Evolutionary conservation across 2,797 vertebrate species (phyloP).

Genomic region (Acrocephalus scirpaceus): DNA sequence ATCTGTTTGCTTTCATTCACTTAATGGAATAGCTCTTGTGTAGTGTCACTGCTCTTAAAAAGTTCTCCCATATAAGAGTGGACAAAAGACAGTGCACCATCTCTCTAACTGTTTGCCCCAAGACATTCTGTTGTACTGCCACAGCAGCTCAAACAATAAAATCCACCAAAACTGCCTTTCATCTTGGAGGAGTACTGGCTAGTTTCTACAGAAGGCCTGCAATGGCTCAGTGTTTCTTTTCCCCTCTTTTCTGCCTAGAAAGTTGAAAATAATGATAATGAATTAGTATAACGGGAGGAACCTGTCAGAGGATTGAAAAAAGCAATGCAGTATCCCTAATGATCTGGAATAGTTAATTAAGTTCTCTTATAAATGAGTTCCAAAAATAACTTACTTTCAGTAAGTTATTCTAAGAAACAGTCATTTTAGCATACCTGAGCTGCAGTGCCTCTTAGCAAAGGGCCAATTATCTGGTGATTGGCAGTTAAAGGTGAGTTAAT

Average conservation of each 20-base stretch:
- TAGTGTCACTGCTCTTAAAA: neutral
- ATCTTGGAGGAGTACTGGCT: conserved; percentile 5
- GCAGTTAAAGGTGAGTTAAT: conserved; percentile 64
- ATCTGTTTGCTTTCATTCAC: neutral
- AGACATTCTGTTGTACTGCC: neutral
- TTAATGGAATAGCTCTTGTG: neutral
- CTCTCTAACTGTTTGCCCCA: neutral
- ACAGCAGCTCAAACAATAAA: conserved; percentile 33
- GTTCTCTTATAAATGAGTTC: conserved; percentile 49
- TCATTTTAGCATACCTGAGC: conserved; percentile 54
- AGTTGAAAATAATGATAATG: conserved; percentile 65
- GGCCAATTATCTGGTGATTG: conserved; percentile 53
- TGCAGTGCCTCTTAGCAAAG: conserved; percentile 43
- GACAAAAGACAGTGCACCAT: neutral
- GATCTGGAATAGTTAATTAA: conserved; percentile 67
- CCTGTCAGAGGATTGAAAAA: conserved; percentile 61
- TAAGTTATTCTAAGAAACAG: conserved; percentile 55
- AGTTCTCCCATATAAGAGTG: neutral
- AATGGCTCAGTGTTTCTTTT: conserved; percentile 36
- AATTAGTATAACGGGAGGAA: conserved; percentile 63
- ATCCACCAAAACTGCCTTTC: conserved; percentile 54
- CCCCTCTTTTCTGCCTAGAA: conserved; percentile 53
- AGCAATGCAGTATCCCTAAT: conserved; percentile 53
- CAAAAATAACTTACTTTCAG: conserved; percentile 57
- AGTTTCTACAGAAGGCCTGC: conserved; percentile 15